Base-by-base conservation (phyloP, 1,140 invertebrate genomes). In the Yoshiicerus persimilis region DNA sequence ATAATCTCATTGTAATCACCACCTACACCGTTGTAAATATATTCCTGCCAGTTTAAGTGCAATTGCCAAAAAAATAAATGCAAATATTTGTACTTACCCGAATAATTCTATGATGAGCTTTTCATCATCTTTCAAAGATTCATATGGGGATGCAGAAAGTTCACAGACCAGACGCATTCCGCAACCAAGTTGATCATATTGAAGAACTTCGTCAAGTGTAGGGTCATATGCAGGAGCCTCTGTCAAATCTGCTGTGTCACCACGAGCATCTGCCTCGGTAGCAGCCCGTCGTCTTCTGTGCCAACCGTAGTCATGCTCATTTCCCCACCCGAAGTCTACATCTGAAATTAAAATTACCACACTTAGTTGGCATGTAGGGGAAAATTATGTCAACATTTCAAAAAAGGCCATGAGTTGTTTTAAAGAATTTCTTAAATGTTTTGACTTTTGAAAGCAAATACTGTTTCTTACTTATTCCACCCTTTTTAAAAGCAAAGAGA, bases 91-190 rank as follows among this genome's bases (percentile, higher is more conserved):
- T n/a, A 84, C 90, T 89, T 77, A 91, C 91, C 91, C 91, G 89
- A 92, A 92, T 38, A 92, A 86, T 23, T 88, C 90, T 66, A 92
- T 88, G 36, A 92, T 92, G 70, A 92, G 88, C 70, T 89, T 90
- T 85, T 92, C 91, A 70, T 91, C 91, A 5, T 89, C 89, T 13
- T 30, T 38, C 25, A 92, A 87, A 8, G 62, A 36, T 16, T 87
- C 34, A 62, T 89, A 87, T 20, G 90, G 85, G 0, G 88, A 87
- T 64, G 91, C 89, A 23, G 91, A 89, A 62, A 92, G 86, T 77
- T 92, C 91, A 87, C 91, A 92, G 23, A 92, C 90, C 27, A 92
- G 90, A 30, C 91, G 80, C 87, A 91, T 84, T 38, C 91, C 91
- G 86, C 91, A 92, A 39, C 91, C 91, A 16, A 90, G 84, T 80